Evolutionary conservation across 2,113 vertebrate species (phyloP).

Genomic region (Macaca fascicularis): DNA sequence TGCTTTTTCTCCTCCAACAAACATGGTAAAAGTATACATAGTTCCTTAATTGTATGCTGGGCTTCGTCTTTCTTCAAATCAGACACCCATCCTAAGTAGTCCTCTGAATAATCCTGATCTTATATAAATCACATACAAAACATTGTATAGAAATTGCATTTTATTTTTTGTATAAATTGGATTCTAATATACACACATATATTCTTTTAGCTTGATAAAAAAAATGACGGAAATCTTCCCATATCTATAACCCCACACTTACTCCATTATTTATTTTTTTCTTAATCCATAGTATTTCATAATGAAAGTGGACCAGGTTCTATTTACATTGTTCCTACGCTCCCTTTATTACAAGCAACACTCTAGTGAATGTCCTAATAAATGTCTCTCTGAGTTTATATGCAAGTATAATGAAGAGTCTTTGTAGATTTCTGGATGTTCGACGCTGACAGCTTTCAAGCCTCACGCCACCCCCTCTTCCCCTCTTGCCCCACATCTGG

Average conservation of each 20-base stretch:
- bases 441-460: background rate
- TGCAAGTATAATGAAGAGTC: background rate
- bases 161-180: background rate
- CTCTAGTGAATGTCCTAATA: background rate
- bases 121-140: background rate
- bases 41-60: background rate
- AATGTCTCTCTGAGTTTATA: background rate
- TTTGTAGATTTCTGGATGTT: background rate
- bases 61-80: background rate
- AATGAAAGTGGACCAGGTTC: background rate
- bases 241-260: background rate
- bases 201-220: background rate
- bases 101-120: background rate
- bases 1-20: background rate
- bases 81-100: background rate
- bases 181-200: background rate
- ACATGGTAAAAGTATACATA: background rate
- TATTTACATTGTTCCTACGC: background rate
- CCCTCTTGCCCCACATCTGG: background rate
- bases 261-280: background rate
- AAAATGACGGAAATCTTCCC: background rate
- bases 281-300: background rate
- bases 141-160: background rate
- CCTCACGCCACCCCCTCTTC: background rate
- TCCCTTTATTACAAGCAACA: background rate